Evolutionary conservation across 1,140 invertebrate species (phyloP).

Genomic region (Piezodorus guildinii): DNA sequence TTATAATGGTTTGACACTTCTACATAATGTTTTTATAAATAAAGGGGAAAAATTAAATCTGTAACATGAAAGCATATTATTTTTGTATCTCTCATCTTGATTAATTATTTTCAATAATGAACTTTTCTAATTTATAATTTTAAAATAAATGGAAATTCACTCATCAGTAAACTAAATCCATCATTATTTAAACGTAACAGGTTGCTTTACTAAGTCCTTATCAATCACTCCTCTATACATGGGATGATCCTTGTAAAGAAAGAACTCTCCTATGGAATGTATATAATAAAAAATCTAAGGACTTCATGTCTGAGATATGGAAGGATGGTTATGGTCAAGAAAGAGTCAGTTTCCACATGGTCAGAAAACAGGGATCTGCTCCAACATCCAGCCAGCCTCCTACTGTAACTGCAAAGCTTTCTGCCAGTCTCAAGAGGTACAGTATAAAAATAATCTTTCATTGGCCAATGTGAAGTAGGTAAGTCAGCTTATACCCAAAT

Average conservation of each 20-base stretch:
- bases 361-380: constrained; percentile 38
- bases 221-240: constrained; percentile 68
- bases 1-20: no score
- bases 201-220: constrained; percentile 64
- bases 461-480: no score
- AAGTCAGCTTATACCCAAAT: no score
- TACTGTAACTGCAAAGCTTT: constrained; percentile 33
- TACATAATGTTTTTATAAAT: no score
- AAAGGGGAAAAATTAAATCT: no score
- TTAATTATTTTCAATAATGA: no score
- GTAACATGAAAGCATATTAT: no score
- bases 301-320: constrained; percentile 54
- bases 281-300: constrained; percentile 64
- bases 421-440: constrained; percentile 30
- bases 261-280: constrained; percentile 68
- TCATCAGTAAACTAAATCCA: no score
- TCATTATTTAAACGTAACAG: constrained; percentile 28
- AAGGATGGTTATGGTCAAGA: constrained; percentile 56
- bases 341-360: constrained; percentile 51
- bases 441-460: no score
- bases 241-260: constrained; percentile 68
- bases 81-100: no score
- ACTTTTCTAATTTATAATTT: no score
- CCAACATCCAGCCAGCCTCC: constrained; percentile 35
- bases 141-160: no score